Conservation (phyloP, 2,797 vertebrate genomes). For the Syngnathus acus region DNA sequence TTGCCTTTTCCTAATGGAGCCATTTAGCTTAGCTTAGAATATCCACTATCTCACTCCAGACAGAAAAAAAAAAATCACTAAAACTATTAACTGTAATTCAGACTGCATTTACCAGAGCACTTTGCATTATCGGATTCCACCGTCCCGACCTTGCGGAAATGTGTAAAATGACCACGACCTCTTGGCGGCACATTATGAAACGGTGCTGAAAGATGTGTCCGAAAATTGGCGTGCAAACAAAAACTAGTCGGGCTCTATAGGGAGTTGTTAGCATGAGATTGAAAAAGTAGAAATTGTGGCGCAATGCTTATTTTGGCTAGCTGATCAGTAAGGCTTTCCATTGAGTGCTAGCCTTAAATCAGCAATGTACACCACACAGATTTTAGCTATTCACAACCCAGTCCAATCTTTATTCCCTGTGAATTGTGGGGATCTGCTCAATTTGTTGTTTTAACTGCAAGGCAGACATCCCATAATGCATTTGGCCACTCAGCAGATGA, state of each 20-base stretch:
- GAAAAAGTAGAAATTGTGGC: neutral
- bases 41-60: neutral
- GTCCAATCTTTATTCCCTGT: no score
- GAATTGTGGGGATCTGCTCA: neutral
- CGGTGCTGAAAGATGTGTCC: neutral
- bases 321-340: no score
- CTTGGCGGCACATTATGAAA: slow-evolving; percentile 1
- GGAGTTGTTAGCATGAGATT: neutral
- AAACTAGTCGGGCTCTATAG: neutral
- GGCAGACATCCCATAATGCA: slow-evolving; percentile 18
- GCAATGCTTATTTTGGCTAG: no score
- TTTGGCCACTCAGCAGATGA: slow-evolving; percentile 24
- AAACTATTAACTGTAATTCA: slow-evolving; percentile 2
- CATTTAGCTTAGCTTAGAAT: neutral
- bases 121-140: neutral
- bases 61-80: neutral
- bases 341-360: no score
- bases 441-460: neutral
- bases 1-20: neutral
- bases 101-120: slow-evolving; percentile 5
- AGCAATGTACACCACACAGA: neutral
- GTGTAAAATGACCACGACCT: slow-evolving; percentile 4
- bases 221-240: neutral
- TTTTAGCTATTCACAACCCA: no score
- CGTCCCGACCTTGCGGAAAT: neutral